A percentile compares a stretch with the other conserved stretches of the same genome.
These are phyloP conservation scores for Drosophila paranaensis DNA, from an alignment of 2,888 invertebrate species.

Conservation along the genomic window DNA sequence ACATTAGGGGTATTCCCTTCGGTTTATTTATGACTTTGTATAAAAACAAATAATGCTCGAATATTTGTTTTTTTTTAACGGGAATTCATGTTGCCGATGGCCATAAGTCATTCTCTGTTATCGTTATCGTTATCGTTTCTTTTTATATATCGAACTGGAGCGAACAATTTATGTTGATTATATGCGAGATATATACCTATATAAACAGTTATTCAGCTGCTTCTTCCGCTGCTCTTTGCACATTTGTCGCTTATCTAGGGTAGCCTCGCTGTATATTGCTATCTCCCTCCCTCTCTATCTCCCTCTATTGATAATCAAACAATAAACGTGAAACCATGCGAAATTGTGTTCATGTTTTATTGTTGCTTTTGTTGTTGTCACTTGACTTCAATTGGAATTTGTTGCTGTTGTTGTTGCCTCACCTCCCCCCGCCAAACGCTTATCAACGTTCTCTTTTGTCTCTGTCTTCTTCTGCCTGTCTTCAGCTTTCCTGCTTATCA, in stretches of 20 bases:
- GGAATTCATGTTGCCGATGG: background rate
- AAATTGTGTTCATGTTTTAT: constrained; percentile 39
- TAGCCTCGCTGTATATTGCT: background rate
- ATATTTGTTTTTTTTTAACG: background rate
- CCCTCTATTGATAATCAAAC: constrained; percentile 69
- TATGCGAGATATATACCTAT: constrained; percentile 6
- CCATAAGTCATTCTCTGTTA: constrained; percentile 2
- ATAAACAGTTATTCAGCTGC: background rate
- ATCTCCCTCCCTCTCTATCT: constrained; percentile 1
- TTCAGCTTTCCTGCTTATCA: background rate
- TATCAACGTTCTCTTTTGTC: constrained; percentile 49
- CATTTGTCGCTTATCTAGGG: constrained; percentile 32
- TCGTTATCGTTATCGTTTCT: constrained; percentile 8
- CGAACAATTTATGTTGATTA: constrained; percentile 34
- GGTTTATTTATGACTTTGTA: background rate
- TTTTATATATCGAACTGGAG: constrained; percentile 35
- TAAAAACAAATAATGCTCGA: background rate
- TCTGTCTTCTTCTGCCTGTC: background rate
- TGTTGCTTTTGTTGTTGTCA: constrained; percentile 26
- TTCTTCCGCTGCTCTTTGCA: constrained; percentile 22
- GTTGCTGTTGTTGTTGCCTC: constrained; percentile 6
- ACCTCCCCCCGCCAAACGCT: constrained; percentile 19
- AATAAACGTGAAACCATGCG: constrained; percentile 64
- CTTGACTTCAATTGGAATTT: constrained; percentile 46
- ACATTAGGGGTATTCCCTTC: background rate